Evolutionary conservation across 2,797 vertebrate species (phyloP).

Genomic region (Chaetophractus vellerosus): DNA sequence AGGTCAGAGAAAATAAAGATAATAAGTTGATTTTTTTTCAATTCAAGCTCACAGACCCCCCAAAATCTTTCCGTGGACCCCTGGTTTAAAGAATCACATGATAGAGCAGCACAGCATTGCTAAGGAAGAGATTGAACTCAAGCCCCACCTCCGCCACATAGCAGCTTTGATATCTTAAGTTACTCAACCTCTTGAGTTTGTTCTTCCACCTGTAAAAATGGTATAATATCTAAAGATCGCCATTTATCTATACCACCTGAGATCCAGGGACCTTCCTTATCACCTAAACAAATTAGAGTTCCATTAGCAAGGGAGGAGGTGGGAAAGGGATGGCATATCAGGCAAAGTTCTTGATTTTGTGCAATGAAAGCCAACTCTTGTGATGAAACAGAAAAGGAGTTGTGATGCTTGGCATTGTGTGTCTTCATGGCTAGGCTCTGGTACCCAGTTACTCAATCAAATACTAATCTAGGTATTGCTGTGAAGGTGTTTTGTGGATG

Average conservation of each 20-base stretch:
- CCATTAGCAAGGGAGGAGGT: not conserved
- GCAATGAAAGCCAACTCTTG: not conserved
- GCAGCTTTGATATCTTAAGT: not conserved
- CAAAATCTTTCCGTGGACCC: too few species aligned
- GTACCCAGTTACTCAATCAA: not conserved
- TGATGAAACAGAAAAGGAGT: not conserved
- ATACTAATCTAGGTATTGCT: not conserved
- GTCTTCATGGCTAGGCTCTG: not conserved
- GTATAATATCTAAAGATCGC: not conserved
- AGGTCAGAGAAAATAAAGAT: too few species aligned
- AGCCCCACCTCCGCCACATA: not conserved
- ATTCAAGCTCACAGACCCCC: too few species aligned
- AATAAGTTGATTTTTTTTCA: too few species aligned
- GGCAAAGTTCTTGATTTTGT: not conserved
- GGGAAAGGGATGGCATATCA: not conserved
- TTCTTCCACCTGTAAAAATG: not conserved
- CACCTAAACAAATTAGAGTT: not conserved
- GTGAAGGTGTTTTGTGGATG: not conserved
- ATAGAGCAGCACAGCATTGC: not conserved
- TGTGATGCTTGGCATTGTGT: not conserved
- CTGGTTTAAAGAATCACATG: not conserved
- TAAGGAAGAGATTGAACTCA: not conserved
- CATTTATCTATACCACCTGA: not conserved
- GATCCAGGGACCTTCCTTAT: not conserved
- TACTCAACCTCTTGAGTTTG: not conserved